A percentile compares a stretch with the other conserved stretches of the same genome.
Conservation (phyloP, 1,140 invertebrate genomes). For the Magallana gigas region DNA sequence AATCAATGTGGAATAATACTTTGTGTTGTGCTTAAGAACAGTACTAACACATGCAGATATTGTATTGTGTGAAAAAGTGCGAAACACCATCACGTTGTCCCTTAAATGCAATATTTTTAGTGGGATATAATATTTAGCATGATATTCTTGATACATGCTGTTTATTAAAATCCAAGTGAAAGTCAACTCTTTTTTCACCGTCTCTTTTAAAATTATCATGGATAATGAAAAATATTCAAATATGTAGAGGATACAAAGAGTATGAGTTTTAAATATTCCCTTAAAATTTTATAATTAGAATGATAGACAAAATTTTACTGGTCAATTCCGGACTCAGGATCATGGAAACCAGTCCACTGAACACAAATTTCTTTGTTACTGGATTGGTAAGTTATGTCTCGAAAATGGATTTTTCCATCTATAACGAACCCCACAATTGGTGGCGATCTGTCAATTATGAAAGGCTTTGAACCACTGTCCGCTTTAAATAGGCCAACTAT, state of each 20-base stretch:
- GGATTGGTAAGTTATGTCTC: slow-evolving; percentile 44
- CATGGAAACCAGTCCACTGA: slow-evolving; percentile 54
- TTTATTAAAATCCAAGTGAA: no score
- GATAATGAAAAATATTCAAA: no score
- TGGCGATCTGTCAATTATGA: slow-evolving; percentile 58
- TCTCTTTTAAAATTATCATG: no score
- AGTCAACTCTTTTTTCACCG: no score
- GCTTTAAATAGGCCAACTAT: slow-evolving; percentile 57
- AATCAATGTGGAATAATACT: slow-evolving; percentile 62
- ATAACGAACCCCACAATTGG: slow-evolving; percentile 58
- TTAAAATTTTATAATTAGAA: no score
- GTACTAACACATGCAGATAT: slow-evolving; percentile 51
- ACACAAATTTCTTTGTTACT: slow-evolving; percentile 48
- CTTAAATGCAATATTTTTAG: no score
- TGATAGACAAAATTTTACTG: no score
- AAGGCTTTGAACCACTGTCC: slow-evolving; percentile 55
- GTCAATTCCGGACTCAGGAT: slow-evolving; percentile 53
- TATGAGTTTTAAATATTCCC: no score
- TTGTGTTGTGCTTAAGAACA: slow-evolving; percentile 57
- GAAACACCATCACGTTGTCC: slow-evolving; percentile 60
- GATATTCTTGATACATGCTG: no score
- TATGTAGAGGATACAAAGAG: no score
- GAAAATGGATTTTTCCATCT: slow-evolving; percentile 53
- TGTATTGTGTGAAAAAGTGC: slow-evolving; percentile 22
- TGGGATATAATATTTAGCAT: no score